These are phyloP conservation scores for Perodicticus potto DNA, from an alignment of 2,797 vertebrate genomes.

Conservation along the genomic window DNA sequence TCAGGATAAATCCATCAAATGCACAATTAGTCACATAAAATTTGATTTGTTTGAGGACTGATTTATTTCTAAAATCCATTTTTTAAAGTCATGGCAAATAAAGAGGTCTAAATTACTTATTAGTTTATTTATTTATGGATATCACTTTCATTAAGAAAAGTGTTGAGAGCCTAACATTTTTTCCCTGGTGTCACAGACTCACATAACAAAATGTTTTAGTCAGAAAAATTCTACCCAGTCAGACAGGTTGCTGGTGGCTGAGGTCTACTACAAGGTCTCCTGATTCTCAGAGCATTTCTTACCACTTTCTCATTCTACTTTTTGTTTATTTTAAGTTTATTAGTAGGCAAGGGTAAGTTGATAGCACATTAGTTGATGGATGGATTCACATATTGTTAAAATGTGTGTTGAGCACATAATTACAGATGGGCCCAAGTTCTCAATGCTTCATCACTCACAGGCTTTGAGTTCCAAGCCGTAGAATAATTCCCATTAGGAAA, in stretches of 20 bases:
- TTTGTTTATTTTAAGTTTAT: slow-evolving; percentile 23
- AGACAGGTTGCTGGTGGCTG: not conserved
- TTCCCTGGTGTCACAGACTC: not conserved
- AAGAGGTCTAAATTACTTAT: slow-evolving; percentile 15
- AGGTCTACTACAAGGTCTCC: not conserved
- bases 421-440: not conserved
- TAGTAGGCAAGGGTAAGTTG: not conserved
- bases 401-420: not conserved
- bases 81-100: slow-evolving; percentile 9
- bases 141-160: slow-evolving; percentile 5
- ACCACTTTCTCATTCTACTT: not conserved
- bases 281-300: not conserved
- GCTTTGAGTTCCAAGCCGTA: not conserved
- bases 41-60: not conserved
- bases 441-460: not conserved
- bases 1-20: not conserved
- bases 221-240: not conserved
- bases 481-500: not conserved
- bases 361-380: not conserved
- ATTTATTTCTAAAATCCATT: slow-evolving; percentile 9
- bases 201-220: not conserved
- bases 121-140: not conserved
- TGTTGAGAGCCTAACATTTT: not conserved
- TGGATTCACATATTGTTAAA: not conserved
- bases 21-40: not conserved